Base-by-base conservation (phyloP, 1,140 invertebrate genomes). In the Parapsyche elsis region DNA sequence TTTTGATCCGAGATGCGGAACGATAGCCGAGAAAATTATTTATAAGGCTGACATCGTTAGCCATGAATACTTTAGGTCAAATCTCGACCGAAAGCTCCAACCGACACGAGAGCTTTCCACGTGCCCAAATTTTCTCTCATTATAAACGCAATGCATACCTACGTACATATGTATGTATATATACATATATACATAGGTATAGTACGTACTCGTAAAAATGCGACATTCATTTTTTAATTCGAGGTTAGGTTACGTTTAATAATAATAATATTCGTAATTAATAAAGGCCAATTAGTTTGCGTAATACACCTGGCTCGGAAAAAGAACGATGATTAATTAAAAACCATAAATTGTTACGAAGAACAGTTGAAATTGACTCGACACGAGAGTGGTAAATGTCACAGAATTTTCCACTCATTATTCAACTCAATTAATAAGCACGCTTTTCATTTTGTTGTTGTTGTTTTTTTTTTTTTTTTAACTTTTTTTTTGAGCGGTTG, bases 31-130 rank as follows among this genome's bases (percentile, higher is more conserved):
- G 70, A 57, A 76, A 46, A 76, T 76, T 57, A 76, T 76, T 57
- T 61, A 76, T 76, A 76, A 61, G 49, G 46, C 49, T 59, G 49
- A 61, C 53, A 61, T 76, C 74, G 71, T 49, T 49, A 46, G 23
- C 23, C 71, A 57, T 76, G 74, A 76, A 76, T 76, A 44, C 46
- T 76, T 76, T 12, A 76, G 74, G 46, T 19, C 53, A 59, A 61
- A 61, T 73, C 71, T 76, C 46, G 23, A 57, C 74, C n/a, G 23
- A 61, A 46, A 59, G 24, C 53, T 53, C 2, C 49, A 1, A 38
- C 30, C 49, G 49, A 53, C 10, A 12, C 49, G 49, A 16, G 49
- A 53, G 49, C 49, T 53, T 53, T 53, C 49, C 10, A 53, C 49
- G 49, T 53, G 16, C 10, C 10, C 4, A 12, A 53, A 53, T 53